Conservation (phyloP, 2,888 invertebrate species). For the Drosophila tanythrix region DNA sequence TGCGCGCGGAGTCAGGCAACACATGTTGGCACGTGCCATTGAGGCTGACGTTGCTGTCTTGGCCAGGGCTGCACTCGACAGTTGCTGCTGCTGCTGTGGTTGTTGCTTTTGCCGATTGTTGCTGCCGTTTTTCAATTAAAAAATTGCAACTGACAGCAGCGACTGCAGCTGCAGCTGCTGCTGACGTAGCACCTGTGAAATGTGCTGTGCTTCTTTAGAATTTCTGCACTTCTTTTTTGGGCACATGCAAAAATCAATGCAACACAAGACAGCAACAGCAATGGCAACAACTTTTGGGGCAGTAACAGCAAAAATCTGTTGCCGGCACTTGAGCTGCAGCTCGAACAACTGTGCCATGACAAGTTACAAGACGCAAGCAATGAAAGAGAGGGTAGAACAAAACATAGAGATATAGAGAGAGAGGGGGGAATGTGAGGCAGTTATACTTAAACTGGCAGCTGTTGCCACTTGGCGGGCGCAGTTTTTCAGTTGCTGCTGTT, state of each 20-base stretch:
- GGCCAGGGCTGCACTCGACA: constrained; percentile 50
- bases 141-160: constrained; percentile 82
- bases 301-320: constrained; percentile 71
- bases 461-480: constrained; percentile 75
- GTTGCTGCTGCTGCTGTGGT: constrained; percentile 36
- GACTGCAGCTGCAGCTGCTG: constrained; percentile 69
- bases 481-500: constrained; percentile 60
- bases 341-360: constrained; percentile 78
- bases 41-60: constrained; percentile 51
- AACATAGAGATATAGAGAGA: not conserved
- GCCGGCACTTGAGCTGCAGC: constrained; percentile 75
- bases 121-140: constrained; percentile 83
- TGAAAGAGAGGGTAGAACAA: not conserved
- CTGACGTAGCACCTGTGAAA: constrained; percentile 60
- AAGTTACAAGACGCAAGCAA: constrained; percentile 62
- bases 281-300: constrained; percentile 41
- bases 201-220: constrained; percentile 29
- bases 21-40: constrained; percentile 77
- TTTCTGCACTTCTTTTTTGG: constrained; percentile 6
- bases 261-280: constrained; percentile 59
- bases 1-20: constrained; percentile 44
- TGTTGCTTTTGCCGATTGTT: constrained; percentile 67
- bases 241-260: constrained; percentile 56
- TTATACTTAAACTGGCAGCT: constrained; percentile 59
- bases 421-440: constrained; percentile 13